Percentiles rank a stretch among this genome's conserved stretches.
phyloP scores from a whole-genome alignment of 2,113 vertebrate species.

The Andinoacara biseriatus region DNA sequence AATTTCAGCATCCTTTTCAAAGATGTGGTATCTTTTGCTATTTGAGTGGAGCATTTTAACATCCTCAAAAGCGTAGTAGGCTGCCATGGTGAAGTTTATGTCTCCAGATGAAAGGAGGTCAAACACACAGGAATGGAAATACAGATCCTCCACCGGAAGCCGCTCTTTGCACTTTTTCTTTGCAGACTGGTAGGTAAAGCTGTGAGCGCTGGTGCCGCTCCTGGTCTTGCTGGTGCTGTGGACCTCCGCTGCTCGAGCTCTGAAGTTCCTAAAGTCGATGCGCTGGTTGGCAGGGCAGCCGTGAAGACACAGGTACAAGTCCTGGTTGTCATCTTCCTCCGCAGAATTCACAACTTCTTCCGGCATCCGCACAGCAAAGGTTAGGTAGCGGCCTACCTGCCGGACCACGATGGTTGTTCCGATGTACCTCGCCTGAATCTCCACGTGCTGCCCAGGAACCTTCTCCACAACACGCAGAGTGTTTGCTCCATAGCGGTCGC shows the following conservation, averaged over 20 bases:
- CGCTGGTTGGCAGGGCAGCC: constrained; percentile 93
- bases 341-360: constrained; percentile 92
- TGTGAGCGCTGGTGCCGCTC: constrained; percentile 58
- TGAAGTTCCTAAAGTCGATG: constrained; percentile 88
- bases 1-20: constrained; percentile 82
- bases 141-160: constrained; percentile 95
- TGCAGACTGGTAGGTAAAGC: constrained; percentile 88
- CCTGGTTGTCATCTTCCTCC: constrained; percentile 92
- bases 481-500: constrained; percentile 90
- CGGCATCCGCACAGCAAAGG: constrained; percentile 94
- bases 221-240: constrained; percentile 42
- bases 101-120: constrained; percentile 96
- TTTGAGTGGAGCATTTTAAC: constrained; percentile 95
- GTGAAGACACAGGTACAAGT: constrained; percentile 94
- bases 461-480: constrained; percentile 92
- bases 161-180: constrained; percentile 92
- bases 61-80: constrained; percentile 95
- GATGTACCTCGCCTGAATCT: constrained; percentile 96
- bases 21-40: constrained; percentile 92
- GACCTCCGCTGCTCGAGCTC: constrained; percentile 72
- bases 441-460: constrained; percentile 92
- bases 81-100: constrained; percentile 97
- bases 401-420: constrained; percentile 96
- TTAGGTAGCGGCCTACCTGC: constrained; percentile 95
- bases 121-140: constrained; percentile 97